These are phyloP conservation scores for Whitmania pigra DNA, from an alignment of 1,140 invertebrate genomes.

Conservation along the genomic window DNA sequence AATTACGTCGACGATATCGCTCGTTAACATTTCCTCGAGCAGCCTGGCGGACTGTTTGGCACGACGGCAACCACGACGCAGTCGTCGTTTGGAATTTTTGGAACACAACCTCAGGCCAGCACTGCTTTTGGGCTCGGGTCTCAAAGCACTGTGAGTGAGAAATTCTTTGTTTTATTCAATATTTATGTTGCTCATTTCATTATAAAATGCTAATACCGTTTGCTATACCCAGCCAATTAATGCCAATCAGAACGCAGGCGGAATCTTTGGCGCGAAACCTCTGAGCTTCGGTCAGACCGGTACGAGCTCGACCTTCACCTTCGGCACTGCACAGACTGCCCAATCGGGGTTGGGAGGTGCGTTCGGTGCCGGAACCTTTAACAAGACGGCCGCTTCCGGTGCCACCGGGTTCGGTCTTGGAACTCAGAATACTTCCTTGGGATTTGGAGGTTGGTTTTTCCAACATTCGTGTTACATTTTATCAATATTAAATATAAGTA, in stretches of 20 bases:
- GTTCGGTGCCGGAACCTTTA: not conserved
- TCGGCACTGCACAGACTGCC: slow-evolving; percentile 31
- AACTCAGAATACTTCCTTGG: not conserved
- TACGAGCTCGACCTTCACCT: slow-evolving; percentile 27
- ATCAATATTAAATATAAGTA: too few species aligned
- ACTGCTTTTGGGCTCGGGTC: not conserved
- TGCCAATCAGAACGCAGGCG: not conserved
- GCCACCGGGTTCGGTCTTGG: not conserved
- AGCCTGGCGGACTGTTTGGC: slow-evolving; percentile 23
- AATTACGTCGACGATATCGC: too few species aligned
- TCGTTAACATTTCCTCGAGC: not conserved
- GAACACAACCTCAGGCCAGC: not conserved
- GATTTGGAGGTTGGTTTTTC: not conserved
- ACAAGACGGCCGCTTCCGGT: not conserved
- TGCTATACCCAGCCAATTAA: not conserved
- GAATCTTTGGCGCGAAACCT: slow-evolving; percentile 25
- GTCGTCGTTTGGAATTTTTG: slow-evolving; percentile 35
- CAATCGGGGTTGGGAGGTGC: slow-evolving; percentile 24
- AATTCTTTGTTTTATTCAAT: not conserved
- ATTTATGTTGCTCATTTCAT: too few species aligned
- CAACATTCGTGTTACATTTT: not conserved
- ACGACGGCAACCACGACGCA: slow-evolving; percentile 26
- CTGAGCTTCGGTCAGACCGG: slow-evolving; percentile 27
- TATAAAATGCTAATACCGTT: too few species aligned
- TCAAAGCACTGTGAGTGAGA: not conserved